These are phyloP conservation scores for Agonopterix heracliana DNA, from an alignment of 2,888 invertebrate genomes.

Conservation along the genomic window DNA sequence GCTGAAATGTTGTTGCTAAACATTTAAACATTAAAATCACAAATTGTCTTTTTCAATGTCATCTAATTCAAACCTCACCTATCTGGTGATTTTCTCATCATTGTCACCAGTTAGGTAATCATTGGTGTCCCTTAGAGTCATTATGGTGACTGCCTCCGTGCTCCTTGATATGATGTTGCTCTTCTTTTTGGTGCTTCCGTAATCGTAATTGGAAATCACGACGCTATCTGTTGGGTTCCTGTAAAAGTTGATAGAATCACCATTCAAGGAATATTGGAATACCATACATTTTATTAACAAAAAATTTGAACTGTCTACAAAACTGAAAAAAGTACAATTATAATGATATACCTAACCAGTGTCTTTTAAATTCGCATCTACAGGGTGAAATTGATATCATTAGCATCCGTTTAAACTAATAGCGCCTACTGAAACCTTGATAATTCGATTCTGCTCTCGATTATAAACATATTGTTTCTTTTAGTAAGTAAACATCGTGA, in stretches of 20 bases:
- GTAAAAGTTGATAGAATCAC: constrained; percentile 51
- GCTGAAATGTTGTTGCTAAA: no score
- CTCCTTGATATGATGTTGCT: constrained; percentile 58
- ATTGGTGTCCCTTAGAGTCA: constrained; percentile 54
- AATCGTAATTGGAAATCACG: constrained; percentile 70
- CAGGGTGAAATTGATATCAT: no score
- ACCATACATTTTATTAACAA: background rate
- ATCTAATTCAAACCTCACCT: constrained; percentile 15
- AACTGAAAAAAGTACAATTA: background rate
- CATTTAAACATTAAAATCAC: no score
- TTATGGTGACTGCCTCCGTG: constrained; percentile 61
- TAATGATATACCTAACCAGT: background rate
- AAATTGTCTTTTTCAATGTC: no score
- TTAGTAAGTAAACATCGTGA: no score
- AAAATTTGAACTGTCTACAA: background rate
- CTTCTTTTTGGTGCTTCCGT: constrained; percentile 67
- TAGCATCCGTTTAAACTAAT: no score
- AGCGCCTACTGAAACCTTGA: no score
- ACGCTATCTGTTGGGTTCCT: constrained; percentile 70
- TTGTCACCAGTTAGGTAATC: constrained; percentile 50
- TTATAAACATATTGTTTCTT: no score
- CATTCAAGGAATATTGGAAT: constrained; percentile 24
- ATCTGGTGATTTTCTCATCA: constrained; percentile 56
- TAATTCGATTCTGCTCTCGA: no score
- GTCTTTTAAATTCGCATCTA: no score